These are phyloP conservation scores for Scopus umbretta DNA, from an alignment of 2,113 vertebrate species.

Conservation along the genomic window DNA sequence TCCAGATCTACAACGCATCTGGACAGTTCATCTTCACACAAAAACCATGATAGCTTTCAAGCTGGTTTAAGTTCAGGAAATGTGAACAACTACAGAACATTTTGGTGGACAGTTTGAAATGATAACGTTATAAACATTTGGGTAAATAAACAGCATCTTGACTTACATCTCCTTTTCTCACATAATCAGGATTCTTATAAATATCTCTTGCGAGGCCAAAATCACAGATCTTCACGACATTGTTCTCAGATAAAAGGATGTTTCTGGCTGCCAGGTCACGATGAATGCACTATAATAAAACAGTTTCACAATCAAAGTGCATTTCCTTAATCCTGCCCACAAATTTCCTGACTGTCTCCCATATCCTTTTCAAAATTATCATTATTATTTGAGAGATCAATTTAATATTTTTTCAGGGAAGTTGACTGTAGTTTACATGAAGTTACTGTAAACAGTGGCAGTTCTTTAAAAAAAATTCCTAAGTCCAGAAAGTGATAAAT, in stretches of 20 bases:
- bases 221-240: slow-evolving; percentile 96
- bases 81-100: background rate
- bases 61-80: background rate
- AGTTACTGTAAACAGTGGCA: background rate
- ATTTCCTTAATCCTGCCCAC: slow-evolving; percentile 55
- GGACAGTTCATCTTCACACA: background rate
- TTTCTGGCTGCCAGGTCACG: slow-evolving; percentile 93
- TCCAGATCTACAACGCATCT: background rate
- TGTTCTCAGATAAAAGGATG: slow-evolving; percentile 92
- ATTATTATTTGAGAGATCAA: background rate
- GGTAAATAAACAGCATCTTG: background rate
- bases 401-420: background rate
- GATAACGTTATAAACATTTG: background rate
- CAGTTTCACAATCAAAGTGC: slow-evolving; percentile 38
- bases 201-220: slow-evolving; percentile 93
- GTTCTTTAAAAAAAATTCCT: background rate
- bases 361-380: background rate
- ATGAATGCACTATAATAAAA: slow-evolving; percentile 88
- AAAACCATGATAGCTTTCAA: background rate
- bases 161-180: slow-evolving; percentile 96
- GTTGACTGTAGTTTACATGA: background rate
- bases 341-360: slow-evolving; percentile 40
- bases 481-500: background rate
- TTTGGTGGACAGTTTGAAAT: slow-evolving; percentile 3
- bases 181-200: slow-evolving; percentile 94